Evolutionary conservation across 2,888 invertebrate species (phyloP), one percentile per base, ranked within the genome.

Genomic region (Caenorhabditis angaria): DNA sequence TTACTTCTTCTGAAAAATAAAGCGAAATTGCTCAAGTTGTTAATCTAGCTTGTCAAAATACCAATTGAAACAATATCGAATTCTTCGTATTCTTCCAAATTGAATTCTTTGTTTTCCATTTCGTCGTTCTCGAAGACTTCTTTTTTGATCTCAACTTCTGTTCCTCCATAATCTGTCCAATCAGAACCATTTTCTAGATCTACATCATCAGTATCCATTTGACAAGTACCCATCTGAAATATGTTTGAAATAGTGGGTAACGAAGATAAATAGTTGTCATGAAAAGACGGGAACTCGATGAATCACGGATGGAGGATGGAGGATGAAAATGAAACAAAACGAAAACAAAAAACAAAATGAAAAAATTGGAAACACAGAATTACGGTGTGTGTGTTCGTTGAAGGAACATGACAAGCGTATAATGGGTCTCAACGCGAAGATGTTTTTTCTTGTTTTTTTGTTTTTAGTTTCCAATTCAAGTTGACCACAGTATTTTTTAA

Each of bases 41-140:
- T 2, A 32, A 8, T 27, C 2, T 5, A 50, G 12, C 22, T 51
- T 24, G 12, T 28, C 29, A 1, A 20, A 10, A 2, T n/a, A 66
- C 71, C 71, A 22, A 71, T 61, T 14, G 71, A 66, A 0, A 71
- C 24, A 6, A 66, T 24, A 51, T 63, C 35, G 63, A 66, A 71
- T 22, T 71, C 71, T 20, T 66, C 66, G 29, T 71, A 27, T 3
- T 54, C 61, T 20, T 59, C 58, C 14, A 65, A 24, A 55, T 65
- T 35, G 24, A 65, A 41, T 10, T 57, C 58, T 8, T 32, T 22
- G 20, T 29, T 27, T 29, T 28, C 35, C 50, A n/a, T 22, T 28
- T 3, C 4, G n/a, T 48, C 27, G 10, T 20, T 27, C 54, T 20
- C 27, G 4, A 27, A 3, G 18, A 35, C 27, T 22, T 58, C 58